Evolutionary conservation across 2,113 vertebrate species (phyloP), one percentile per base, ranked within the genome.

Genomic region (Mesitornis unicolor): DNA sequence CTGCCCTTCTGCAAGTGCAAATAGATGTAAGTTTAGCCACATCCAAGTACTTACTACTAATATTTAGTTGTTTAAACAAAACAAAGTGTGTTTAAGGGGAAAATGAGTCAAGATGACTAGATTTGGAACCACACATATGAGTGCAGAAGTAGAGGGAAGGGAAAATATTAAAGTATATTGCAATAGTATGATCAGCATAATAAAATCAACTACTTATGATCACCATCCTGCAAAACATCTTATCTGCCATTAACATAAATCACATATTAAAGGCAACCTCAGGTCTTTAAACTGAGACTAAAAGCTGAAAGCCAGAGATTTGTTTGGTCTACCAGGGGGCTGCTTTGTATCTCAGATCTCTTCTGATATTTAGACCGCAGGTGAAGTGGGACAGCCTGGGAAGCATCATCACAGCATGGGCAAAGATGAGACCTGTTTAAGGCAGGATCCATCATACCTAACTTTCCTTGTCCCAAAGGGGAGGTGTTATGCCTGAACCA

Each of bases 11-110:
- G 68, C 99, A 99, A 94, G 40, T 99, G 79, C 63, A 99, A 97
- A 99, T 99, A 47, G 99, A 99, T 20, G 99, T 99, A 97, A 99
- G 99, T 99, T 64, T 57, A 93, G 45, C 24, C 16, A 45, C 14
- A 3, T 25, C 22, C 17, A 4, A 42, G 31, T 74, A 57, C 63
- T 78, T 56, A 17, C 51, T 43, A 22, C 45, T 90, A 38, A 29
- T 64, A 35, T 45, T 73, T 48, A 57, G n/a, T 6, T 69, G 47
- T 68, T 43, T 70, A 56, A 54, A 45, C 15, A 65, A 51, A 50
- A 54, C 6, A 22, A 79, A 14, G 42, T 18, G 4, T 56, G 25
- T 64, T 90, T 74, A 56, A 53, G 9, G 11, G 25, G 42, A n/a
- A 65, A 82, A 36, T 40, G 20, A 54, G 60, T 6, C 14, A 69